Base-by-base conservation (phyloP, 2,113 vertebrate genomes). In the Ailurus styani region DNA sequence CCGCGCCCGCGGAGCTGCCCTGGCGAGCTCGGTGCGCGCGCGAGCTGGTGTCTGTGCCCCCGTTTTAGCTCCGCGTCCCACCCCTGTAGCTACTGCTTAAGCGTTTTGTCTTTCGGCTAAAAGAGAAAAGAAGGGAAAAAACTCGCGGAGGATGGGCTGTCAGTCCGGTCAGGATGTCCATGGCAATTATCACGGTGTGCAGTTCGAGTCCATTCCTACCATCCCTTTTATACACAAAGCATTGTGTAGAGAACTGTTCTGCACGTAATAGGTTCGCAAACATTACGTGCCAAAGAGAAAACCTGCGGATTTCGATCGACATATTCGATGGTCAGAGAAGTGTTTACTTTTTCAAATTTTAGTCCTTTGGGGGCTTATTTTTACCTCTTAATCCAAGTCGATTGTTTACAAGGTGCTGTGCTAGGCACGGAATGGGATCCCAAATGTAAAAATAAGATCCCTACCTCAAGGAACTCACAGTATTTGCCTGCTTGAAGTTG, bases 361-460 rank as follows among this genome's bases (percentile, higher is more conserved):
- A 92, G 57, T 57, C 85, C 17, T 81, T 94, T 68, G 50, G 29
- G 55, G 82, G 27, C 77, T 42, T 75, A 0, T 77, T 96, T 92
- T 97, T 66, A 97, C 40, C 10, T 8, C 4, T 62, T 82, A 72
- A 89, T 79, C 45, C 52, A 25, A 64, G 50, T 86, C 64, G 60
- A 75, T 87, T 72, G 85, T 37, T 94, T 88, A 68, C 40, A 47
- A 81, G 72, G 42, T 93, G 60, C 55, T 52, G 29, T 82, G 54
- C 57, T 83, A 83, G 54, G 15, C 70, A 27, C 29, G 4, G 34
- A 93, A 79, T 64, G 87, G 27, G 62, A 75, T 93, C 62, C 42
- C 87, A 79, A 90, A 90, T 68, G 72, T 96, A 62, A 91, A 96
- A 95, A 62, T 52, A 78, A n/a, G 68, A 87, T 84, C 50, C 50